Conservation (phyloP, 2,888 invertebrate genomes). For the Malachius bipustulatus region DNA sequence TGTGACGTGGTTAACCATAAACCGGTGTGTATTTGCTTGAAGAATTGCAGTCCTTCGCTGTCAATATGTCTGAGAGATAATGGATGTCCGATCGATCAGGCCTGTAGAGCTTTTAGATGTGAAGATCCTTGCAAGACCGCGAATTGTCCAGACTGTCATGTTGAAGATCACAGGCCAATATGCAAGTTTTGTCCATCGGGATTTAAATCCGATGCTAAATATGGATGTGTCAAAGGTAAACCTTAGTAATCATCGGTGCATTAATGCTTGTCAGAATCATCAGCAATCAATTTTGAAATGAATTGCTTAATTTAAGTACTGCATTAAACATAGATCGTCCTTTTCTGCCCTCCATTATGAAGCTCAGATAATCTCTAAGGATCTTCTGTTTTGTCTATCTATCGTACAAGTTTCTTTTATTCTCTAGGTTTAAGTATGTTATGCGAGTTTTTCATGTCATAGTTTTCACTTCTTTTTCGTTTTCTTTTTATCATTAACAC, state of each 20-base stretch:
- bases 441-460: no score
- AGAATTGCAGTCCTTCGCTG: slow-evolving; percentile 74
- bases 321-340: slow-evolving; percentile 11
- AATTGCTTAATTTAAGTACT: no score
- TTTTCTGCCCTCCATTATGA: no score
- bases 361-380: no score
- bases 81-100: slow-evolving; percentile 74
- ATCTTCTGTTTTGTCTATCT: no score
- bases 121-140: slow-evolving; percentile 80
- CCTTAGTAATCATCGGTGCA: no score
- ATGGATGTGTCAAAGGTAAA: slow-evolving; percentile 96
- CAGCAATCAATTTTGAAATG: no score
- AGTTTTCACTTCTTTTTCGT: no score
- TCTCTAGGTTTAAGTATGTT: no score
- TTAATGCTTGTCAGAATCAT: no score
- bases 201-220: slow-evolving; percentile 82
- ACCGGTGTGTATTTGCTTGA: slow-evolving; percentile 74
- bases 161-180: slow-evolving; percentile 87
- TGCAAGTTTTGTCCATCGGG: slow-evolving; percentile 94
- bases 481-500: no score
- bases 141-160: slow-evolving; percentile 79
- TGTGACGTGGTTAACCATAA: slow-evolving; percentile 83
- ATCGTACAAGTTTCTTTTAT: no score
- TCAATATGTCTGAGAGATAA: slow-evolving; percentile 83
- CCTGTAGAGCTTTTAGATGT: slow-evolving; percentile 81